Evolutionary conservation across 1,140 invertebrate species (phyloP).

Genomic region (Leptestheria dahalacensis): DNA sequence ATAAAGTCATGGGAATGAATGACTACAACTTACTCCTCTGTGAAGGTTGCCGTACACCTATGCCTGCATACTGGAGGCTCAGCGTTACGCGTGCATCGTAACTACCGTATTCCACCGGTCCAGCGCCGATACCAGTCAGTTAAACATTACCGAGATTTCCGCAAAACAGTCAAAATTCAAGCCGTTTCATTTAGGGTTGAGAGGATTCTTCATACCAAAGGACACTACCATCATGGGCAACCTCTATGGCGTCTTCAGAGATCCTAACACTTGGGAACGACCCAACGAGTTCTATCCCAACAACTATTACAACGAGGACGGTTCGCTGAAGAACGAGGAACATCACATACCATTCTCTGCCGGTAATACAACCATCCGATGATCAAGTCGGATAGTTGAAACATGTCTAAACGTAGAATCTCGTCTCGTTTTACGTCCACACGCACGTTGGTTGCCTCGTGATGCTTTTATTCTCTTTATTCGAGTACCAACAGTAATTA

Average conservation of each 20-base stretch:
- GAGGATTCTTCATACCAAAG: constrained; percentile 26
- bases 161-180: not conserved
- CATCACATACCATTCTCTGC: not conserved
- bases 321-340: not conserved
- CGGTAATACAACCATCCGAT: constrained; percentile 1
- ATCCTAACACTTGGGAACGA: constrained; percentile 24
- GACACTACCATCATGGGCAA: constrained; percentile 26
- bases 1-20: too few relatives aligned
- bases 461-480: too few relatives aligned
- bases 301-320: constrained; percentile 22
- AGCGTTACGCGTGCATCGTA: constrained; percentile 17
- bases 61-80: constrained; percentile 21
- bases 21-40: not conserved
- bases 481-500: too few relatives aligned
- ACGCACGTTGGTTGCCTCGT: too few relatives aligned
- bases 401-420: too few relatives aligned
- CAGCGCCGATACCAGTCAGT: constrained; percentile 10
- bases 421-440: too few relatives aligned
- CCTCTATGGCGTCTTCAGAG: constrained; percentile 23
- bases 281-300: constrained; percentile 26
- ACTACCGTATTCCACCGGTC: constrained; percentile 18
- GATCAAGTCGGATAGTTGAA: too few relatives aligned
- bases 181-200: constrained; percentile 1
- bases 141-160: not conserved
- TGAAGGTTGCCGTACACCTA: constrained; percentile 21